These are phyloP conservation scores for Petrophora chlorosata DNA, from an alignment of 2,888 invertebrate genomes.

Conservation along the genomic window DNA sequence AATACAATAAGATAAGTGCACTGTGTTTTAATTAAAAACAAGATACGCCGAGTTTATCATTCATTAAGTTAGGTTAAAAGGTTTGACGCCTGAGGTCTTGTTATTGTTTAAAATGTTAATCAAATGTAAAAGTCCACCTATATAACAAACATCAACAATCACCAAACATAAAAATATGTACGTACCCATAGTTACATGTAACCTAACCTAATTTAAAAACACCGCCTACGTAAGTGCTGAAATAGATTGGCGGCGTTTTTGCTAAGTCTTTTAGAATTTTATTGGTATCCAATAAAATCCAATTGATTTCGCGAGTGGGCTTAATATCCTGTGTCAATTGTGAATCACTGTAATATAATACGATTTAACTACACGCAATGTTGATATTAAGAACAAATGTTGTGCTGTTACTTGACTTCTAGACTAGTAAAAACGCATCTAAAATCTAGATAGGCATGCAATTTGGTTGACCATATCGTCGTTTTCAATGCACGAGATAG, in stretches of 20 bases:
- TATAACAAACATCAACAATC: no score
- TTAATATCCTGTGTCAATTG: constrained; percentile 37
- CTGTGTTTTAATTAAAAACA: constrained; percentile 6
- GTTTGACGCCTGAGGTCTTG: constrained; percentile 1
- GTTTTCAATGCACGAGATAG: background rate
- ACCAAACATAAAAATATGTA: background rate
- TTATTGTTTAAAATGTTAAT: constrained; percentile 7
- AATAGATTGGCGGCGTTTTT: constrained; percentile 25
- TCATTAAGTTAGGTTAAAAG: constrained; percentile 6
- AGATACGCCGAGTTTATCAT: constrained; percentile 14
- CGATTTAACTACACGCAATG: constrained; percentile 33
- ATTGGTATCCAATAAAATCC: constrained; percentile 32
- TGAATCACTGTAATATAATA: constrained; percentile 36
- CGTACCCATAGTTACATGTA: background rate
- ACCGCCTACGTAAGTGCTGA: constrained; percentile 27
- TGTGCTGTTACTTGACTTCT: background rate
- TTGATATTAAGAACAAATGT: constrained; percentile 26
- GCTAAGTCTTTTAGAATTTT: constrained; percentile 26
- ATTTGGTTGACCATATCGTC: no score
- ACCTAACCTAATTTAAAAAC: constrained; percentile 17
- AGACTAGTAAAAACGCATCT: constrained; percentile 21
- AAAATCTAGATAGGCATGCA: constrained; percentile 5
- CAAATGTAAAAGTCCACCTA: no score
- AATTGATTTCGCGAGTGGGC: constrained; percentile 35
- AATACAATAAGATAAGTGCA: no score